Base-by-base conservation (phyloP, 2,888 invertebrate species). In the Drosophila lutescens region DNA sequence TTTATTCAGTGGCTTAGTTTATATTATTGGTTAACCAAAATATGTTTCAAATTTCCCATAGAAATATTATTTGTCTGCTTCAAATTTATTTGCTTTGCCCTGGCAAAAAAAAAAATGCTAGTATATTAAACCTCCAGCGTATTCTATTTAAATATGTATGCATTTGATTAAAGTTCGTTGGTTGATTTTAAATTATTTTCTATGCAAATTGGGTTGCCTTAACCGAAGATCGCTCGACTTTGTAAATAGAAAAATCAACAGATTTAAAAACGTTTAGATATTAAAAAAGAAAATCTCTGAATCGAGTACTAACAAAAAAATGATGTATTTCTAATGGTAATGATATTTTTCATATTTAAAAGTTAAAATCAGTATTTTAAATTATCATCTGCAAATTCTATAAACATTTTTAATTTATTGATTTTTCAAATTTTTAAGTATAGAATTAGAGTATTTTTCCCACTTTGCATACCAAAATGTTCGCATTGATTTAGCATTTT, bases 91-190 rank as follows among this genome's bases (percentile, higher is more conserved):
- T 56, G 41, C 23, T 43, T 34, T 17, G 15, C 30, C 41, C 26
- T 23, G 9, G 4, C 17, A 50, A 38, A 40, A 43, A 17, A 34
- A 17, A 50, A 17, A 26, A 26, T 26, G 26, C 38, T 17, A 15
- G 23, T 34, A 20, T 23, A 46, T 60, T 60, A 38, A 36, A 47
- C 44, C 43, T 40, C n/a, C 46, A 59, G 59, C 60, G 61, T 47
- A 41, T 30, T 60, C n/a, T 23, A 40, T 15, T 60, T 38, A 20
- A 61, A 60, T 46, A 60, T 78, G 80, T 55, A 60, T 80, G 53
- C 50, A 80, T 78, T 78, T 69, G 72, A 68, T 75, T 72, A 75
- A 51, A 62, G 63, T 44, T 30, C 65, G 56, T 72, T 74, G 32
- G 40, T 60, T 32, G 34, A 10, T 43, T 60, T 60, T 60, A 10